Evolutionary conservation across 2,113 vertebrate genomes (phyloP), one percentile per base, ranked within the genome.

Genomic region (Phrynosoma platyrhinos): DNA sequence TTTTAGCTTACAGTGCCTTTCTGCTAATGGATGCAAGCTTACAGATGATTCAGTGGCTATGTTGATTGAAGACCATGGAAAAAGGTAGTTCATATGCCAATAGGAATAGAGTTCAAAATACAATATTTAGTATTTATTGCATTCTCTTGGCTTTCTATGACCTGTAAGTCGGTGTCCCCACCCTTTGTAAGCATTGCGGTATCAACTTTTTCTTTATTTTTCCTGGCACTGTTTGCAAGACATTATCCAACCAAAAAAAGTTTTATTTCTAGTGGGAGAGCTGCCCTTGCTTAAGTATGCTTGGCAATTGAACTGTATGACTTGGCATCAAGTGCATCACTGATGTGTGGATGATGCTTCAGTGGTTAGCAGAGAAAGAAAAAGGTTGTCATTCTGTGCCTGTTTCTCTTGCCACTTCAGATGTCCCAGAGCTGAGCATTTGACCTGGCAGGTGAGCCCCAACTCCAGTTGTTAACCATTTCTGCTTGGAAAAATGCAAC

Each of bases 1-100:
- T 74, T 92, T 95, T 42, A 92, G 74, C 47, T 92, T 96, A 79
- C 69, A 92, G 82, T 90, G 81, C 16, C 47, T 95, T 76, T 92
- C 91, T 68, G 36, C 93, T 88, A 95, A 94, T 69, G 92, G 91
- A 92, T 96, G 89, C 80, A 92, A 91, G 4, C 87, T 97, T 84
- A 95, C 85, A 30, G 92, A 96, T 87, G 88, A 94, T 86, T 78
- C 89, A 42, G 92, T 96, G 87, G 93, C 87, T 77, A 74, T 87
- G 30, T 91, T 96, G 20, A 1, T 92, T 90, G 87, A 87, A 94
- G 95, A 92, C 47, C 89, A 94, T n/a, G 58, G 87, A 88, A 88
- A 94, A 83, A 97, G 88, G 91, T 96, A 95, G 92, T n/a, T 81
- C 1, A 23, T 12, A 4, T 86, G 89, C 62, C 55, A 75, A 21